phyloP scores from a whole-genome alignment of 2,113 vertebrate genomes.

The Calidris pugnax region DNA sequence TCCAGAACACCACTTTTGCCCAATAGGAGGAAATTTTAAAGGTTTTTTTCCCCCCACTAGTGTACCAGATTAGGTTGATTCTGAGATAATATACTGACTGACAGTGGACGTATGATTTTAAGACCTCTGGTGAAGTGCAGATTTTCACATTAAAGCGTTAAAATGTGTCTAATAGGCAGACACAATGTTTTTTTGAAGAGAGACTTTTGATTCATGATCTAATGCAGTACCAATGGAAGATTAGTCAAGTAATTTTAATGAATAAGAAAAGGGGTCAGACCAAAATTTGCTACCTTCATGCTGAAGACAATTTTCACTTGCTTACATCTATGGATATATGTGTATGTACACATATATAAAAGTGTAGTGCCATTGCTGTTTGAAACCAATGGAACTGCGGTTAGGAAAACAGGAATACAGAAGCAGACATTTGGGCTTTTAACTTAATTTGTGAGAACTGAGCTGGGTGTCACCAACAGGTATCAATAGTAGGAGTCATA shows the following conservation, averaged over 20 bases:
- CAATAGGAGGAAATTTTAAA: constrained; percentile 34
- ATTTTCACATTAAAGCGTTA: constrained; percentile 44
- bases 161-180: constrained; percentile 41
- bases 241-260: neutral
- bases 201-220: neutral
- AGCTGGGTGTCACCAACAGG: neutral
- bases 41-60: neutral
- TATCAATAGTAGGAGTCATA: neutral
- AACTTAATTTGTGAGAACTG: neutral
- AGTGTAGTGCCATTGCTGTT: neutral
- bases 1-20: constrained; percentile 21
- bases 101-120: constrained; percentile 5
- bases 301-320: neutral
- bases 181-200: neutral
- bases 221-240: neutral
- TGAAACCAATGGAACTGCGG: neutral
- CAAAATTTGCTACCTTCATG: neutral
- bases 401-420: neutral
- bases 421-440: neutral
- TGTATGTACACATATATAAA: neutral
- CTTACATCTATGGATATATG: neutral
- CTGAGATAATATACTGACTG: neutral
- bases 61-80: constrained; percentile 33
- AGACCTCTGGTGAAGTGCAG: neutral
- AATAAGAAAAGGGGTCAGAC: neutral